Evolutionary conservation across 2,113 vertebrate genomes (phyloP).

Genomic region (Neofelis nebulosa): DNA sequence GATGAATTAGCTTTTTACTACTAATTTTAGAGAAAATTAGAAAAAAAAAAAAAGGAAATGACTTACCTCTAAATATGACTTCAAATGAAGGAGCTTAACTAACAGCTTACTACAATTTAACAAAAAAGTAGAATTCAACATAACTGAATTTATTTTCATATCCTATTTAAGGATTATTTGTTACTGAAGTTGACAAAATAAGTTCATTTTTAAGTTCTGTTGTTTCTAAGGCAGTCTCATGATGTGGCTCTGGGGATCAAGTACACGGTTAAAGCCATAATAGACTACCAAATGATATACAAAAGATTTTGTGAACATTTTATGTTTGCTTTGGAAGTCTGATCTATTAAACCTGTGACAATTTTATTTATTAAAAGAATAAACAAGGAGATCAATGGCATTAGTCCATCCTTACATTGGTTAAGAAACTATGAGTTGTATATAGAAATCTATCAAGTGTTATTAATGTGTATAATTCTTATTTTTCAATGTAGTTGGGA

Average conservation of each 20-base stretch:
- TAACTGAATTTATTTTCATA: conserved; percentile 36
- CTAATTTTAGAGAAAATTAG: conserved; percentile 38
- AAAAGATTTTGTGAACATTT: conserved; percentile 49
- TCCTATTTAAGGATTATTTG: neutral
- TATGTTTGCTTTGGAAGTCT: conserved; percentile 74
- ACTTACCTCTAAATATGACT: conserved; percentile 63
- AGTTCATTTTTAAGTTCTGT: conserved; percentile 17
- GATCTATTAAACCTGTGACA: conserved; percentile 75
- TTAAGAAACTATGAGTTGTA: conserved; percentile 74
- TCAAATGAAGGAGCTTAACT: conserved; percentile 39
- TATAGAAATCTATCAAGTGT: conserved; percentile 75
- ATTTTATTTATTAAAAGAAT: conserved; percentile 78
- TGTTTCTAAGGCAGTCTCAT: conserved; percentile 56
- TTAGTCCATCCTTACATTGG: conserved; percentile 63
- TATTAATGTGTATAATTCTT: conserved; percentile 77
- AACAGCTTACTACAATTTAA: conserved; percentile 43
- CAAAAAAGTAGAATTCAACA: conserved; percentile 35
- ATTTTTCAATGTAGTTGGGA: conserved; percentile 75
- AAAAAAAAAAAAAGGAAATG: conserved; percentile 19
- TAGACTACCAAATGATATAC: conserved; percentile 36
- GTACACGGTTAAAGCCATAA: conserved; percentile 19
- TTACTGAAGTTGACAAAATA: conserved; percentile 54
- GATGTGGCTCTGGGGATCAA: conserved; percentile 47
- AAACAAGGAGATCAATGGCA: conserved; percentile 69
- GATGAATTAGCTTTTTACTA: conserved; percentile 59